These are phyloP conservation scores for Ascidia mentula DNA, from an alignment of 23 tunicate species.

Conservation along the genomic window DNA sequence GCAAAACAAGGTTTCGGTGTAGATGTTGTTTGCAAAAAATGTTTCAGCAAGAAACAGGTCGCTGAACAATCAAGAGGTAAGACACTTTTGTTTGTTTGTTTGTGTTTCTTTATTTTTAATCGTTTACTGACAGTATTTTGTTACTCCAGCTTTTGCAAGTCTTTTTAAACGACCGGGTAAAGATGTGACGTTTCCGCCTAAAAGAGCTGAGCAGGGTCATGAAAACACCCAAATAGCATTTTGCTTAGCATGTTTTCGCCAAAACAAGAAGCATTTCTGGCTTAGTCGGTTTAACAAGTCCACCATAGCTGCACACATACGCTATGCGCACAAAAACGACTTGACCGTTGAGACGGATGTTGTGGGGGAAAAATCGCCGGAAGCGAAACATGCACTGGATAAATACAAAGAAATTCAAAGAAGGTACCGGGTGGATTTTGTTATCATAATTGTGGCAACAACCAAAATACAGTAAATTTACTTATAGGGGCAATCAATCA, in stretches of 20 bases:
- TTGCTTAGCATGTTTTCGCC: neutral
- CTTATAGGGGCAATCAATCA: too few relatives aligned
- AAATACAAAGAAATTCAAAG: neutral
- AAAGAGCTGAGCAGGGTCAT: slow-evolving; percentile 14
- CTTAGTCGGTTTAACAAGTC: neutral
- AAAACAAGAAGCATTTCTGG: neutral
- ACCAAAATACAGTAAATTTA: too few relatives aligned
- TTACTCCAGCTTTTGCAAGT: slow-evolving; percentile 16
- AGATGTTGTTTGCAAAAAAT: too few relatives aligned
- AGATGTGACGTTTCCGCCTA: neutral
- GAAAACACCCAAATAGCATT: neutral
- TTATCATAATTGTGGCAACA: too few relatives aligned
- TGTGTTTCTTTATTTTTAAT: too few relatives aligned
- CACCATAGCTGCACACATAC: neutral
- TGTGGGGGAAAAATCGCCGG: neutral
- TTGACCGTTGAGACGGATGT: neutral
- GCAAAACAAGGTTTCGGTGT: too few relatives aligned
- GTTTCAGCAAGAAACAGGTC: too few relatives aligned
- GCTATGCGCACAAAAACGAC: neutral
- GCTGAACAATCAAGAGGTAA: too few relatives aligned
- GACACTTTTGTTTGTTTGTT: too few relatives aligned
- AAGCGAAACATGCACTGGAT: neutral
- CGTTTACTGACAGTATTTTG: too few relatives aligned
- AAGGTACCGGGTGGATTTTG: too few relatives aligned
- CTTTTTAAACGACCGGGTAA: neutral